Evolutionary conservation across 2,888 invertebrate species (phyloP).

Genomic region (Epirrhoe tristata): DNA sequence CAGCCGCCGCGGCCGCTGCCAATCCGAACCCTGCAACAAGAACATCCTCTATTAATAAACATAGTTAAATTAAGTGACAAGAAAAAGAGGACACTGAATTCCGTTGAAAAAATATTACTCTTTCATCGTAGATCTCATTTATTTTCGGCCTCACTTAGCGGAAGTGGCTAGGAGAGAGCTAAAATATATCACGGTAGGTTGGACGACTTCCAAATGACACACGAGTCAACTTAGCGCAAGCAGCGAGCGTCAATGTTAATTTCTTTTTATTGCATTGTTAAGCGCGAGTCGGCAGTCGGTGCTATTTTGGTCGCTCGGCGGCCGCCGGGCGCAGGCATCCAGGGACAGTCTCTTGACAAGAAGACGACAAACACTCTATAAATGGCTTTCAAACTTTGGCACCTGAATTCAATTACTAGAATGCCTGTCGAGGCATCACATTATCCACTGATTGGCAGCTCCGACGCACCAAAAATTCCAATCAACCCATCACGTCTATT

Average conservation of each 20-base stretch:
- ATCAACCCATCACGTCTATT: slow-evolving; percentile 19
- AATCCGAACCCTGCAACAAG: slow-evolving; percentile 79
- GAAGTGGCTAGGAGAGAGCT: slow-evolving; percentile 73
- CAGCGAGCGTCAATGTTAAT: slow-evolving; percentile 80
- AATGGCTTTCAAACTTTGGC: slow-evolving; percentile 77
- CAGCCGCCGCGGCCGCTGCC: slow-evolving; percentile 85
- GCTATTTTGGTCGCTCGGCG: slow-evolving; percentile 81
- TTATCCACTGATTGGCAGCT: slow-evolving; percentile 46
- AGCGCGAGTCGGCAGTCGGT: slow-evolving; percentile 68
- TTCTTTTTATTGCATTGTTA: slow-evolving; percentile 86
- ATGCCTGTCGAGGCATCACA: slow-evolving; percentile 43
- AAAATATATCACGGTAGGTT: slow-evolving; percentile 75
- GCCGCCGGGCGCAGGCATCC: slow-evolving; percentile 76
- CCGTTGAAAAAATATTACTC: slow-evolving; percentile 62
- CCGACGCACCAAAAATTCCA: slow-evolving; percentile 44
- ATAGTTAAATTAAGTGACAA: slow-evolving; percentile 52
- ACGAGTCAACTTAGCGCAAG: slow-evolving; percentile 81
- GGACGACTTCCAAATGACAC: slow-evolving; percentile 82
- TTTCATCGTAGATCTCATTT: slow-evolving; percentile 63
- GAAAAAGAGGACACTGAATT: slow-evolving; percentile 56
- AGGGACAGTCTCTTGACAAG: slow-evolving; percentile 77
- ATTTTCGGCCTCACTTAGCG: slow-evolving; percentile 79
- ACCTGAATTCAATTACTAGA: slow-evolving; percentile 54
- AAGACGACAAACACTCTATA: slow-evolving; percentile 82
- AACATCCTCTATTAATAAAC: slow-evolving; percentile 50